phyloP scores from a whole-genome alignment of 2,113 vertebrate genomes.

The Cinclus cinclus region DNA sequence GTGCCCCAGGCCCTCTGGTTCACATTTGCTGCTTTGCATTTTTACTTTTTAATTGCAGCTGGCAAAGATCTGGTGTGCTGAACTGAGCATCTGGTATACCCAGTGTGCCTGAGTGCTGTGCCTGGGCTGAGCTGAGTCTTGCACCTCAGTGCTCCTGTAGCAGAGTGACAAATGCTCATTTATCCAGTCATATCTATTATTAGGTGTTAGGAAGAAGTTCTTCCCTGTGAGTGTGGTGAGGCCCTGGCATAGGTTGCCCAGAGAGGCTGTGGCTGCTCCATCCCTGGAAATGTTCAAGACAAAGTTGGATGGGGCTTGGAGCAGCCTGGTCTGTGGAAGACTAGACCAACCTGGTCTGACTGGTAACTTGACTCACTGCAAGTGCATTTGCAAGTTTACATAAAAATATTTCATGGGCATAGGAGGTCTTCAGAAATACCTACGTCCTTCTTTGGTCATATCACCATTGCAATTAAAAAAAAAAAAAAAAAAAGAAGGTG shows the following conservation, averaged over 20 bases:
- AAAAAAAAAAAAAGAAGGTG: too few relatives aligned
- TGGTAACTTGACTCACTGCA: background rate
- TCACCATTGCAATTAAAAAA: background rate
- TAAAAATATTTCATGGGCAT: background rate
- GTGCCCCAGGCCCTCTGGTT: background rate
- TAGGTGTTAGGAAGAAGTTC: background rate
- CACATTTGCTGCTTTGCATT: background rate
- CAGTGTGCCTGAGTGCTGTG: rapidly evolving
- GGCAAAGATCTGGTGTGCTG: background rate
- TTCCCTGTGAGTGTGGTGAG: background rate
- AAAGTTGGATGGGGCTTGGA: background rate
- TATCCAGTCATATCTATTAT: rapidly evolving
- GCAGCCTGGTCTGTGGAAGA: rapidly evolving
- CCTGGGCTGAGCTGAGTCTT: background rate
- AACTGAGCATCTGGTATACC: background rate
- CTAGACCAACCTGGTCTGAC: background rate
- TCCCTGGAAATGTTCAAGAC: background rate
- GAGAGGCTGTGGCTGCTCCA: background rate
- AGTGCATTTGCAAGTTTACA: background rate
- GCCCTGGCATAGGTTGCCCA: background rate
- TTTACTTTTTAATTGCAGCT: background rate
- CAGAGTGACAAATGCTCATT: background rate
- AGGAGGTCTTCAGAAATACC: background rate
- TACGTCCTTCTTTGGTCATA: background rate
- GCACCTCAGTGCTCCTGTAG: background rate